Evolutionary conservation across 2,888 invertebrate genomes (phyloP).

Genomic region (Macropis europaea): DNA sequence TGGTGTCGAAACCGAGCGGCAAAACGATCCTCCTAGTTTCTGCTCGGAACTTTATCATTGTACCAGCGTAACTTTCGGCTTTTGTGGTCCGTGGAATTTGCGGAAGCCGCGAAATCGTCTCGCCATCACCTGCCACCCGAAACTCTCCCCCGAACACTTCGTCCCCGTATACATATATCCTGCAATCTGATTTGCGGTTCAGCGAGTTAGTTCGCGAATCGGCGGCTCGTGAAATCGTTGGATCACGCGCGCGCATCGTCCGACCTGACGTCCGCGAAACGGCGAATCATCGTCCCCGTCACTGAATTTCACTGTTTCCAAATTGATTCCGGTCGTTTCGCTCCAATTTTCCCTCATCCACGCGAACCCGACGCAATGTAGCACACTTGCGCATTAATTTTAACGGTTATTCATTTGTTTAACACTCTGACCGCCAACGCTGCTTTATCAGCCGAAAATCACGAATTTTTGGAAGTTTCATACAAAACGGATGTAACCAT

Average conservation of each 20-base stretch:
- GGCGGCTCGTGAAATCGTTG: neutral
- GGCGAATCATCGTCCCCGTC: neutral
- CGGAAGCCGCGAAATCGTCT: constrained; percentile 43
- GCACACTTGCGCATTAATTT: too few species aligned
- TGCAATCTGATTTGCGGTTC: constrained; percentile 42
- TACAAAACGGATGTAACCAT: too few species aligned
- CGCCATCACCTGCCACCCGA: constrained; percentile 39
- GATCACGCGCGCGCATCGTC: neutral
- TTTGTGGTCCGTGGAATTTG: constrained; percentile 28
- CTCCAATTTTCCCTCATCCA: constrained; percentile 2
- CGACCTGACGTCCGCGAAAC: neutral
- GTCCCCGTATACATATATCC: constrained; percentile 20
- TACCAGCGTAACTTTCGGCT: constrained; percentile 48
- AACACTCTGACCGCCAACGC: too few species aligned
- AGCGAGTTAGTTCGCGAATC: constrained; percentile 31
- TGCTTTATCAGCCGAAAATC: too few species aligned
- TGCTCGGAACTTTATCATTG: constrained; percentile 40
- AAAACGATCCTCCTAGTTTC: constrained; percentile 31
- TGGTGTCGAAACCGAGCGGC: constrained; percentile 14
- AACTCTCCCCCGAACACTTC: constrained; percentile 36
- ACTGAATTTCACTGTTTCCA: neutral
- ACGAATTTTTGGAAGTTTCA: too few species aligned
- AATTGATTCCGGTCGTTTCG: neutral
- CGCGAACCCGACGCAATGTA: too few species aligned
- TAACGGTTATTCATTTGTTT: too few species aligned